Conservation (phyloP, 2,888 invertebrate species). For the Heliconius cydno region DNA sequence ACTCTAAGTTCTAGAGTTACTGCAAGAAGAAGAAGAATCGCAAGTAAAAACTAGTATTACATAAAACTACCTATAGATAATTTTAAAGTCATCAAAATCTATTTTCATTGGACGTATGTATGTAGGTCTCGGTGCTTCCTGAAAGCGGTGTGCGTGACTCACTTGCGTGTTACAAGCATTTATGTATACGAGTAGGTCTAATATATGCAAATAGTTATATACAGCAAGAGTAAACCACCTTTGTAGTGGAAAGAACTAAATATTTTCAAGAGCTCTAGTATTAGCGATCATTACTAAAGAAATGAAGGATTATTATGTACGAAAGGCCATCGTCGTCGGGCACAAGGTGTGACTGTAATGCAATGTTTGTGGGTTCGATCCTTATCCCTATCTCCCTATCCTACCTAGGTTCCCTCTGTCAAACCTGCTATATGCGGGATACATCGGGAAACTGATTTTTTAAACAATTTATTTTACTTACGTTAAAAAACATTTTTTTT, state of each 20-base stretch:
- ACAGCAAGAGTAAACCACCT: slow-evolving; percentile 30
- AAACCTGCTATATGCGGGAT: too few species aligned
- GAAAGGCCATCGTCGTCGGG: rapidly evolving
- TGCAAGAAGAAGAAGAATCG: too few species aligned
- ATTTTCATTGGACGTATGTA: slow-evolving; percentile 7
- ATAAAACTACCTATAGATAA: background rate
- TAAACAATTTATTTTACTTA: too few species aligned
- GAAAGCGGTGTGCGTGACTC: slow-evolving; percentile 41
- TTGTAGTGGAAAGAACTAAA: background rate
- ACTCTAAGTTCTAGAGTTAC: too few species aligned
- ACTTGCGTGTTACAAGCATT: slow-evolving; percentile 43
- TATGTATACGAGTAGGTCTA: slow-evolving; percentile 31
- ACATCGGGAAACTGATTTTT: too few species aligned
- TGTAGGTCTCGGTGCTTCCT: slow-evolving; percentile 34
- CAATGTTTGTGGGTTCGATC: too few species aligned
- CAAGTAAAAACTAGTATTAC: background rate
- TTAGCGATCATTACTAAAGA: background rate
- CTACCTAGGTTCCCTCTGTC: too few species aligned
- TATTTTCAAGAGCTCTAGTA: background rate
- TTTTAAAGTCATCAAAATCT: background rate
- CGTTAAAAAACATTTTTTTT: too few species aligned
- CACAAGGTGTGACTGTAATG: too few species aligned
- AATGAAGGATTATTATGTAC: background rate
- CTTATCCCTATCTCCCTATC: too few species aligned
- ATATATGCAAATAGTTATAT: slow-evolving; percentile 43